Percentiles rank a stretch among this genome's conserved stretches.
phyloP scores from a whole-genome alignment of 2,113 vertebrate genomes.

The Abramis brama region DNA sequence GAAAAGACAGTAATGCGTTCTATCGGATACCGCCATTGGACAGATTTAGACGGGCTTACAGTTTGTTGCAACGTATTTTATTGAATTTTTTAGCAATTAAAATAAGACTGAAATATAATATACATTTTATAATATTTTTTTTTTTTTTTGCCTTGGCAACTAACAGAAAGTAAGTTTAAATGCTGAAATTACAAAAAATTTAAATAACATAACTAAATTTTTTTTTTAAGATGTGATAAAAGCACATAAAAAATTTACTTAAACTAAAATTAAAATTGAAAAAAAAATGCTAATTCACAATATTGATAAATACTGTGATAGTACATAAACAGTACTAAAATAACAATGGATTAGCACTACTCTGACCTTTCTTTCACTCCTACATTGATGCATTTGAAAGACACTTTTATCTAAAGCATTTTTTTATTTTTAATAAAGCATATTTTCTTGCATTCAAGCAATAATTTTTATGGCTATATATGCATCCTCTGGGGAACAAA shows the following conservation, averaged over 20 bases:
- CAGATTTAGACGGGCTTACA: too few relatives aligned
- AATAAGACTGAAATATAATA: not conserved
- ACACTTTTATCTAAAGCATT: not conserved
- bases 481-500: not conserved
- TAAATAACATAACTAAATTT: too few relatives aligned
- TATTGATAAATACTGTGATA: not conserved
- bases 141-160: too few relatives aligned
- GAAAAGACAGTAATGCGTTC: too few relatives aligned
- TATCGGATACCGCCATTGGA: too few relatives aligned
- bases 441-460: not conserved
- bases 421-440: not conserved
- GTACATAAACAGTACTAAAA: not conserved
- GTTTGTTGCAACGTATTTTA: not conserved
- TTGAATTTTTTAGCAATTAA: not conserved
- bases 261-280: not conserved
- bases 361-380: not conserved
- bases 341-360: not conserved
- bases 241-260: too few relatives aligned
- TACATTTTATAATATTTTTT: too few relatives aligned
- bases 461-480: too few relatives aligned
- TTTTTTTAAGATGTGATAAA: too few relatives aligned
- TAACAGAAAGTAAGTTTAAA: too few relatives aligned
- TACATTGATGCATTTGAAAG: not conserved
- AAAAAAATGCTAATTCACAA: not conserved
- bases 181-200: too few relatives aligned